A percentile compares a stretch with the other conserved stretches of the same genome.
Conservation (phyloP, 1,140 invertebrate species). For the Drosophila varians region DNA sequence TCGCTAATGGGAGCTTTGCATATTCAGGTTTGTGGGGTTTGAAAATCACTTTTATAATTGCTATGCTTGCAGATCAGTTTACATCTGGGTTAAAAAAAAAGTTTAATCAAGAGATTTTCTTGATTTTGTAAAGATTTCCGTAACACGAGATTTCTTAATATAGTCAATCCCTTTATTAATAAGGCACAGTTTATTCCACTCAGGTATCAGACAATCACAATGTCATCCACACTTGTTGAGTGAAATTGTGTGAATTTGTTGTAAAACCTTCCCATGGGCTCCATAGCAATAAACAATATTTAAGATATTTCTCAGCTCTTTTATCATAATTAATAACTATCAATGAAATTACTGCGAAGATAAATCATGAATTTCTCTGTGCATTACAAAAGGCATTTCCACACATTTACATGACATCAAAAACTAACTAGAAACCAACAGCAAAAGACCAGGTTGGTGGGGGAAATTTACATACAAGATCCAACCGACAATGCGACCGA, state of each 20-base stretch:
- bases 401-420: slow-evolving; percentile 40
- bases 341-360: slow-evolving; percentile 21
- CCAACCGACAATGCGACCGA: slow-evolving; percentile 43
- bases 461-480: slow-evolving; percentile 48
- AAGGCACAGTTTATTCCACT: slow-evolving; percentile 16
- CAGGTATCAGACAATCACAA: slow-evolving; percentile 22
- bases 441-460: not conserved
- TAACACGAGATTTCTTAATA: not conserved
- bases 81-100: not conserved
- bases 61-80: not conserved
- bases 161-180: no score
- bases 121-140: not conserved
- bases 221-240: slow-evolving; percentile 7
- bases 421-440: slow-evolving; percentile 5
- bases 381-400: slow-evolving; percentile 46
- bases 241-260: slow-evolving; percentile 15
- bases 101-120: not conserved
- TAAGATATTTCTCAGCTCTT: slow-evolving; percentile 7
- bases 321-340: slow-evolving; percentile 22
- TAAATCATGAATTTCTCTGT: slow-evolving; percentile 36
- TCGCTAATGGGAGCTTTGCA: slow-evolving; percentile 15
- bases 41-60: not conserved
- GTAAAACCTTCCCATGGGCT: not conserved
- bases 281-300: slow-evolving; percentile 7
- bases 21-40: not conserved